Conservation (phyloP, 2,797 vertebrate species). For the Sebastes glaucus region DNA sequence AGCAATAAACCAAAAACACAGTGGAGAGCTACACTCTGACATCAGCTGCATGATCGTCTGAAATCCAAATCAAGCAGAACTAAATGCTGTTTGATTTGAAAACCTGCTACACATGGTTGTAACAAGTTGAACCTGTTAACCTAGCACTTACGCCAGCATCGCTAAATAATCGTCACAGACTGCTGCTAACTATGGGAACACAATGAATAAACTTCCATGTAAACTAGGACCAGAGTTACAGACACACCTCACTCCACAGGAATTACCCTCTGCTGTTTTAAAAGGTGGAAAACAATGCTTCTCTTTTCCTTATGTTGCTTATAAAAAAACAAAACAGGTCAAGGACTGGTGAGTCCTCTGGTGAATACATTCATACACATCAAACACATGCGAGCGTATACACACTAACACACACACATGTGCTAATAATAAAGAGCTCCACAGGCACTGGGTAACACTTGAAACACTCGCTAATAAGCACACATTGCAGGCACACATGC, state of each 20-base stretch:
- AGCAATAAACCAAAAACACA: constrained; percentile 38
- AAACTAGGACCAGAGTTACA: constrained; percentile 48
- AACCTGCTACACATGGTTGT: constrained; percentile 40
- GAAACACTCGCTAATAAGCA: constrained; percentile 77
- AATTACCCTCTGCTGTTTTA: constrained; percentile 51
- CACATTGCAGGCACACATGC: constrained; percentile 57
- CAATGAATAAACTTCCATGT: constrained; percentile 49
- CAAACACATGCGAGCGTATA: constrained; percentile 65
- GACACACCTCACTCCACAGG: constrained; percentile 63
- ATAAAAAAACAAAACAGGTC: constrained; percentile 63
- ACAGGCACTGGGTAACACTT: constrained; percentile 69
- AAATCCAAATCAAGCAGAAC: constrained; percentile 42
- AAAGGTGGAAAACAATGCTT: constrained; percentile 59
- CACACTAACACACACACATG: constrained; percentile 63
- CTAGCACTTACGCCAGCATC: constrained; percentile 56
- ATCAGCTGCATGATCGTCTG: constrained; percentile 47
- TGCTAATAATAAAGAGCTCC: constrained; percentile 80
- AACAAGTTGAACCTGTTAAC: constrained; percentile 82
- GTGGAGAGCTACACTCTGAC: constrained; percentile 17
- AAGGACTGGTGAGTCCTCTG: constrained; percentile 67
- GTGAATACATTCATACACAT: constrained; percentile 68
- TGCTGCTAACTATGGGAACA: constrained; percentile 39
- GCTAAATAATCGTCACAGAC: constrained; percentile 54
- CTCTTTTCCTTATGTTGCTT: constrained; percentile 63
- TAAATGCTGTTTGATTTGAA: background rate